Conservation (phyloP, 2,797 vertebrate genomes). For the Hirundo rustica region DNA sequence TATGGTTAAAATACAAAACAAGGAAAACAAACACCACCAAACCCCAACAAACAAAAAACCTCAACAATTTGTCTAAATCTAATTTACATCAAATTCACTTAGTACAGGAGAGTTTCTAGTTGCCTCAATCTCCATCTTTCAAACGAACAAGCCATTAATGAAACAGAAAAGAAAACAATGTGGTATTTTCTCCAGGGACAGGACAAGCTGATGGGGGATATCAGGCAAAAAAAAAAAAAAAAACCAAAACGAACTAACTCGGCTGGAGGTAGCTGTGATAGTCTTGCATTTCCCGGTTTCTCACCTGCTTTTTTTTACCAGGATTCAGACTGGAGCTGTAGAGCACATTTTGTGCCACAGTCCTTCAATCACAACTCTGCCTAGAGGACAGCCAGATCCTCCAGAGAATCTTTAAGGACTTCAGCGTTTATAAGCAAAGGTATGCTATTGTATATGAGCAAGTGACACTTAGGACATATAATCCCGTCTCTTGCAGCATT, state of each 20-base stretch:
- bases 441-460: not conserved
- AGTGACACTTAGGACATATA: not conserved
- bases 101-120: not conserved
- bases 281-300: not conserved
- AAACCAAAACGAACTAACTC: not conserved
- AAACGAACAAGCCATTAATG: not conserved
- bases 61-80: not conserved
- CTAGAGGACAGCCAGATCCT: not conserved
- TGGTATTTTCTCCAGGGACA: not conserved
- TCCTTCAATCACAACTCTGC: not conserved
- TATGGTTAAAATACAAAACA: not conserved
- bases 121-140: not conserved
- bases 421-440: not conserved
- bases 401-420: not conserved
- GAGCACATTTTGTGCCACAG: not conserved
- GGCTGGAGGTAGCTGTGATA: not conserved
- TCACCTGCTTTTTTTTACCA: not conserved
- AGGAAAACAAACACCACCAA: not conserved
- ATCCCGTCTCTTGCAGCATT: not conserved
- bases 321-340: not conserved
- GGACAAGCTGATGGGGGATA: rapidly evolving
- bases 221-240: not conserved
- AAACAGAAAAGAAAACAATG: not conserved
- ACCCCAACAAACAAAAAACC: not conserved
- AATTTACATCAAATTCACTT: not conserved